Percentiles rank a stretch among this genome's conserved stretches.
Evolutionary conservation across 1,140 invertebrate genomes (phyloP).

Genomic region (Cylas formicarius): DNA sequence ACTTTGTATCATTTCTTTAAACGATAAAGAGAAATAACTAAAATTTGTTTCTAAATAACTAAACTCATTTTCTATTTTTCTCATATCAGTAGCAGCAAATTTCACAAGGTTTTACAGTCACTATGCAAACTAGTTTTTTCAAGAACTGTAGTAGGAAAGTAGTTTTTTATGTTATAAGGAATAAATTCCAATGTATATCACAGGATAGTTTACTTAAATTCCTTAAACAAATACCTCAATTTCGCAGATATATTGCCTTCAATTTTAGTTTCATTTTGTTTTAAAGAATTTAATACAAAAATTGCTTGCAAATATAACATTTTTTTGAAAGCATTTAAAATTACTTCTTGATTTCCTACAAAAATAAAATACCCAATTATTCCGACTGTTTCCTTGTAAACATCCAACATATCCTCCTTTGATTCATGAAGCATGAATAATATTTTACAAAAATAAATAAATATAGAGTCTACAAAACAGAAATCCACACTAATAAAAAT

Average conservation of each 20-base stretch:
- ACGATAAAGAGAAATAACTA: no score
- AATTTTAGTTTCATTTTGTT: slow-evolving; percentile 11
- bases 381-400: slow-evolving; percentile 16
- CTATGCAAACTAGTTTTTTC: not conserved
- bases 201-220: slow-evolving; percentile 13
- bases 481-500: slow-evolving; percentile 20
- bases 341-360: slow-evolving; percentile 7
- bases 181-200: not conserved
- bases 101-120: slow-evolving; percentile 1
- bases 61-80: not conserved
- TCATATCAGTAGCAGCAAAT: not conserved
- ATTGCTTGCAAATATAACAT: slow-evolving; percentile 10
- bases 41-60: no score
- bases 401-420: slow-evolving; percentile 11
- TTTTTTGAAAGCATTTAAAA: slow-evolving; percentile 8
- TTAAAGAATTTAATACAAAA: slow-evolving; percentile 19
- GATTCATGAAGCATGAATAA: slow-evolving; percentile 14
- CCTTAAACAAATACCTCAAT: slow-evolving; percentile 7
- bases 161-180: not conserved
- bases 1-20: no score
- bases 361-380: slow-evolving; percentile 17
- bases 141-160: not conserved
- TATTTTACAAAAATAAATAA: slow-evolving; percentile 18
- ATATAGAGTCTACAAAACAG: slow-evolving; percentile 12
- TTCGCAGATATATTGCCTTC: slow-evolving; percentile 16